Percentiles rank a stretch among this genome's conserved stretches.
These are phyloP conservation scores for Psittacula derbiana DNA, from an alignment of 2,797 vertebrate genomes.

Conservation along the genomic window DNA sequence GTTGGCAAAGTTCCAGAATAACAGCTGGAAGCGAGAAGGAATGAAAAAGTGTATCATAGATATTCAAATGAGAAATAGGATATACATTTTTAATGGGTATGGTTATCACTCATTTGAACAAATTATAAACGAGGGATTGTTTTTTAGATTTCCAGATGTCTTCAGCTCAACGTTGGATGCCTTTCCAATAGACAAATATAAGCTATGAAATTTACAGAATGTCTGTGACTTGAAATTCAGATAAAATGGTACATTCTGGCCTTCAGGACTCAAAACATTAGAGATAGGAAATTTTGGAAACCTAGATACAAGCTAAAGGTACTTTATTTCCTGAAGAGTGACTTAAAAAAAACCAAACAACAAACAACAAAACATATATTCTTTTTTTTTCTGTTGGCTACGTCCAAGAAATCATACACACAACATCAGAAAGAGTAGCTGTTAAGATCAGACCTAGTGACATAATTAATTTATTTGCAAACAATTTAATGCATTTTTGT, in stretches of 20 bases:
- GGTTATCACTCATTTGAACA: slow-evolving; percentile 51
- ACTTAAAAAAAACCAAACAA: not conserved
- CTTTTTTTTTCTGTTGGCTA: not conserved
- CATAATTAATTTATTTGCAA: slow-evolving; percentile 63
- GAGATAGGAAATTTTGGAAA: not conserved
- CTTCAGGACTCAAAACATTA: not conserved
- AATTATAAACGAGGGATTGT: slow-evolving; percentile 37
- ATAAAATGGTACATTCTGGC: not conserved
- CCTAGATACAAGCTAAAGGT: not conserved
- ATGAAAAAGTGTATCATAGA: slow-evolving; percentile 42
- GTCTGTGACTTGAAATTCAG: slow-evolving; percentile 11
- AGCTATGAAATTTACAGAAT: not conserved
- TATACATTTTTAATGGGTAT: slow-evolving; percentile 55
- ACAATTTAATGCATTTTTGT: slow-evolving; percentile 53
- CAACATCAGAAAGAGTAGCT: not conserved
- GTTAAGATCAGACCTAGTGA: slow-evolving; percentile 17
- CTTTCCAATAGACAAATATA: slow-evolving; percentile 29
- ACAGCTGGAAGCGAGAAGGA: slow-evolving; percentile 54
- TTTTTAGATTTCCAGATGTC: slow-evolving; percentile 52
- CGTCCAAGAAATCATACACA: not conserved
- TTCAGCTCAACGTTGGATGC: not conserved
- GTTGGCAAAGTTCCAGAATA: slow-evolving; percentile 55
- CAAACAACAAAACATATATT: not conserved
- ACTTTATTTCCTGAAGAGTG: not conserved
- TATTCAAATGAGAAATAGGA: slow-evolving; percentile 59